Base-by-base conservation (phyloP, 2,113 vertebrate genomes). In the Ammodytes marinus region DNA sequence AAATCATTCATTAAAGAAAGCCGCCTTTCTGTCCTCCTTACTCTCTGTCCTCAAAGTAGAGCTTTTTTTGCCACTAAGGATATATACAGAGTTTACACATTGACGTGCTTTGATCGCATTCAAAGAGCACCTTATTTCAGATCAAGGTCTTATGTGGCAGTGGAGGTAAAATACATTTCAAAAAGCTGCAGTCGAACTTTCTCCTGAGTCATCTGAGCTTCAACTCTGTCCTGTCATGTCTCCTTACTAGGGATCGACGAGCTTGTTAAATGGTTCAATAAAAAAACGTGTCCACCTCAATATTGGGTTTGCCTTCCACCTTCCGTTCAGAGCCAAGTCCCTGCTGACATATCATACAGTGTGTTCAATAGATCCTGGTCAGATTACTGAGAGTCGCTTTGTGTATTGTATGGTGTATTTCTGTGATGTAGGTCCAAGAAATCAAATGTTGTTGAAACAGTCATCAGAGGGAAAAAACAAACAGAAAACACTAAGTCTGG, bases 71-170 rank as follows among this genome's bases (percentile, higher is more conserved):
- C 77, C 37, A n/a, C 52, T 60, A 27, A 66, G 75, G 84, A 84
- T 84, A 77, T 86, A 84, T 84, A 61, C 3, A 5, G 83, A 74
- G 50, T 75, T 79, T 64, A 61, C 72, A 66, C 76, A 43, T 45
- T 65, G 74, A 70, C 40, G 42, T 54, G 68, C 80, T 89, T 87
- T 89, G 85, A 84, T 87, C 66, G 40, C 17, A 50, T 77, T 82
- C 77, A 69, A 57, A 88, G 47, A 27, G 69, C 5, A 6, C 14
- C 59, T 74, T 45, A 10, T 74, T 85, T 79, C 65, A 82, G 69
- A 80, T 66, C 70, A 83, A 70, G 79, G 85, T 79, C 35, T 61
- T 35, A 27, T 66, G 69, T 49, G 37, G 57, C 55, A 42, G 70
- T 61, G 66, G 70, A 80, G 82, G 75, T 49, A 68, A 77, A 76